These are phyloP conservation scores for Lepidurus apus DNA, from an alignment of 1,140 invertebrate genomes.

Conservation along the genomic window DNA sequence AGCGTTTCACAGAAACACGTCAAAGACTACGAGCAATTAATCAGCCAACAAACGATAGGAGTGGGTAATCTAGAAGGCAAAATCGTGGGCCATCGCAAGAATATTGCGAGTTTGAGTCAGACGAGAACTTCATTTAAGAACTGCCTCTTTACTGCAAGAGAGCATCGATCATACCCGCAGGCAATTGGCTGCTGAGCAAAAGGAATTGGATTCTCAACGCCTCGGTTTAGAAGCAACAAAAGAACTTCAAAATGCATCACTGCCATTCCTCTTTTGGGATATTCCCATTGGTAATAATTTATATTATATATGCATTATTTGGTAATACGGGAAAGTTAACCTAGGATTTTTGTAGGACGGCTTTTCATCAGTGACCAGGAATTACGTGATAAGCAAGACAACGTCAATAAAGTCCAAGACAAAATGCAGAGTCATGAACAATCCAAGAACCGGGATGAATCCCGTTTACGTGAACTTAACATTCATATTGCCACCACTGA, in stretches of 20 bases:
- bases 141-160: not conserved
- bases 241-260: too few species aligned
- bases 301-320: not conserved
- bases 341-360: not conserved
- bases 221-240: not conserved
- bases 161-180: slow-evolving; percentile 16
- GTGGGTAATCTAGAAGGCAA: not conserved
- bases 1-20: not conserved
- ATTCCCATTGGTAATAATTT: too few species aligned
- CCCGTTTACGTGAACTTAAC: not conserved
- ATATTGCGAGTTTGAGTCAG: not conserved
- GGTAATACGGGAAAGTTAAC: too few species aligned
- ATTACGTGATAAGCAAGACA: too few species aligned
- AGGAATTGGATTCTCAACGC: not conserved
- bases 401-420: not conserved
- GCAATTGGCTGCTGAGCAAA: not conserved
- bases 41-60: not conserved
- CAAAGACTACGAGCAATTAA: not conserved
- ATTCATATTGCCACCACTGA: not conserved
- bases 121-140: not conserved
- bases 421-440: not conserved
- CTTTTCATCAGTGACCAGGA: too few species aligned
- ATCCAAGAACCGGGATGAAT: slow-evolving; percentile 6
- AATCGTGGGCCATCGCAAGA: not conserved
- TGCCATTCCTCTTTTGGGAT: too few species aligned